These are phyloP conservation scores for Drosophila aldrichi DNA, from an alignment of 2,888 invertebrate genomes.

Conservation along the genomic window DNA sequence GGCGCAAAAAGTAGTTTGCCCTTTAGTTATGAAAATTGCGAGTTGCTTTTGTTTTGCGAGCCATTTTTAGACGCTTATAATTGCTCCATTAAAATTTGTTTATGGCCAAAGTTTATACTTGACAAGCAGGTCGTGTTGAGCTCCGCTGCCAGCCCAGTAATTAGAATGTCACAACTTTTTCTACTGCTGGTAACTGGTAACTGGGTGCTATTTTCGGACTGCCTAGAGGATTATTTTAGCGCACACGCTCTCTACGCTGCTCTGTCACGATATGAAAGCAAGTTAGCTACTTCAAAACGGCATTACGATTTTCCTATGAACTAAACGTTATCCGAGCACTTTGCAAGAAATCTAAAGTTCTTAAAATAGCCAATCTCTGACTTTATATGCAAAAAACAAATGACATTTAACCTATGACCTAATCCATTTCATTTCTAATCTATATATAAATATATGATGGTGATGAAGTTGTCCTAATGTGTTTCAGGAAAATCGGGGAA, in stretches of 20 bases:
- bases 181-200: background rate
- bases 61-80: conserved; percentile 73
- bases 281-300: background rate
- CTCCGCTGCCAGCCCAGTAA: conserved; percentile 48
- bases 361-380: background rate
- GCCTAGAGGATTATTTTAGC: conserved; percentile 29
- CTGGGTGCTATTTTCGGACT: conserved; percentile 42
- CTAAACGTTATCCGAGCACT: background rate
- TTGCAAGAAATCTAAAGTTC: background rate
- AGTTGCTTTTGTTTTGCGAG: conserved; percentile 53
- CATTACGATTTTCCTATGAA: background rate
- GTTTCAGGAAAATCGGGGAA: background rate
- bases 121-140: conserved; percentile 62
- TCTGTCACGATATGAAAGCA: conserved; percentile 5
- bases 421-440: background rate
- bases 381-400: background rate
- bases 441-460: too few relatives aligned
- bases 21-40: conserved; percentile 63
- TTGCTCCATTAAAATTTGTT: conserved; percentile 80
- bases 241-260: conserved; percentile 18
- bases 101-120: conserved; percentile 72
- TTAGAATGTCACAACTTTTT: conserved; percentile 69
- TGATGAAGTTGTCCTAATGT: background rate
- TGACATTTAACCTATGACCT: background rate
- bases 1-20: conserved; percentile 67